These are phyloP conservation scores for Phoenicopterus ruber DNA, from an alignment of 2,113 vertebrate genomes.

Conservation along the genomic window DNA sequence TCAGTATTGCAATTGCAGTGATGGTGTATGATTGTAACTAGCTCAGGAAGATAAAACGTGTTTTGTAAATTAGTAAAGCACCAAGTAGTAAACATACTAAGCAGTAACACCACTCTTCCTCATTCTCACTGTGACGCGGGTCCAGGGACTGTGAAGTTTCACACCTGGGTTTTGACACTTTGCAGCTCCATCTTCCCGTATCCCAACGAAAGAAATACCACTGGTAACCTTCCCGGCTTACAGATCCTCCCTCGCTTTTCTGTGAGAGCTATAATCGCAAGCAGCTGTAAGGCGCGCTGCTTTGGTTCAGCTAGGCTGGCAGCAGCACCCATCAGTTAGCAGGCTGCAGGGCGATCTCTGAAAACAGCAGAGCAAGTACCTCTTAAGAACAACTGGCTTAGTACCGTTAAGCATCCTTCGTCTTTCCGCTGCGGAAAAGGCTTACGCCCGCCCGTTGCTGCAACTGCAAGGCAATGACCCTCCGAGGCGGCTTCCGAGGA, in stretches of 20 bases:
- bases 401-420: accelerated
- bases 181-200: not conserved
- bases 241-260: accelerated
- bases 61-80: not conserved
- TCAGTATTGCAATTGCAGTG: not conserved
- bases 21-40: accelerated
- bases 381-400: accelerated
- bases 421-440: accelerated
- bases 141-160: not conserved
- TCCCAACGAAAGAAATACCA: too few relatives aligned
- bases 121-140: accelerated
- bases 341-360: accelerated
- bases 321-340: accelerated
- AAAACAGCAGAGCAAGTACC: accelerated
- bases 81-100: not conserved
- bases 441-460: not conserved
- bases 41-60: not conserved
- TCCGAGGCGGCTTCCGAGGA: not conserved
- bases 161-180: not conserved
- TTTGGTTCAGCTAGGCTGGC: accelerated
- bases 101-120: too few relatives aligned
- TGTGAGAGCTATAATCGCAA: accelerated
- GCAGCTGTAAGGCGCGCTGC: accelerated
- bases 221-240: accelerated
- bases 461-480: not conserved